Evolutionary conservation across 2,113 vertebrate species (phyloP), one percentile per base, ranked within the genome.

Genomic region (Crotalus tigris): DNA sequence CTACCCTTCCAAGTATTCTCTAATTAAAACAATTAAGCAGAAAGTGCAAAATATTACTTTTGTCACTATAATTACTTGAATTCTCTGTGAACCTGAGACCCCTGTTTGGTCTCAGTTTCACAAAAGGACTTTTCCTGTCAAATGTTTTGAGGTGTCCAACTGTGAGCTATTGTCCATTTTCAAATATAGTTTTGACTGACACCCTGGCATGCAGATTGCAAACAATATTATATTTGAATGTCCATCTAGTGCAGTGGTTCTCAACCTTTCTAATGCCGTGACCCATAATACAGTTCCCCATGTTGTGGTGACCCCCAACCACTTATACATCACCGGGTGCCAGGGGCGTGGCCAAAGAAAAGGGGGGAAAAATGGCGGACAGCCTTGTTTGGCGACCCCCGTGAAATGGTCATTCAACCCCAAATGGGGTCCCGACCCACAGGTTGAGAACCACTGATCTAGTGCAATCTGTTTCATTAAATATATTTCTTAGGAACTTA

Each of bases 11-110:
- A 51, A 92, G 95, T 96, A 92, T 94, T 90, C 81, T 97, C 96
- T 96, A 96, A 95, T 97, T 97, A 97, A 96, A 95, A 93, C 94
- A 97, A 97, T 97, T 97, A 96, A 97, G 96, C 92, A 96, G 96
- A 97, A 96, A 97, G 95, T 97, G 96, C 97, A 97, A 96, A 95
- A 95, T 94, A 97, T 96, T 90, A 92, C 75, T 69, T 96, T 95
- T 97, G 97, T 96, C 96, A 96, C 91, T 93, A 96, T 94, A 93
- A 95, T 51, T 92, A 95, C 94, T 96, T 96, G 95, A 95, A 89
- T 96, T 92, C 87, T 92, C 39, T 92, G 90, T 91, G 90, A 75
- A 91, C 94, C 94, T 94, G 92, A 94, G 94, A 93, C 92, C 92
- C 93, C 90, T 58, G 39, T 90, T 33, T 94, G 94, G 94, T 89